phyloP scores from a whole-genome alignment of 2,113 vertebrate genomes.

The Candoia aspera region DNA sequence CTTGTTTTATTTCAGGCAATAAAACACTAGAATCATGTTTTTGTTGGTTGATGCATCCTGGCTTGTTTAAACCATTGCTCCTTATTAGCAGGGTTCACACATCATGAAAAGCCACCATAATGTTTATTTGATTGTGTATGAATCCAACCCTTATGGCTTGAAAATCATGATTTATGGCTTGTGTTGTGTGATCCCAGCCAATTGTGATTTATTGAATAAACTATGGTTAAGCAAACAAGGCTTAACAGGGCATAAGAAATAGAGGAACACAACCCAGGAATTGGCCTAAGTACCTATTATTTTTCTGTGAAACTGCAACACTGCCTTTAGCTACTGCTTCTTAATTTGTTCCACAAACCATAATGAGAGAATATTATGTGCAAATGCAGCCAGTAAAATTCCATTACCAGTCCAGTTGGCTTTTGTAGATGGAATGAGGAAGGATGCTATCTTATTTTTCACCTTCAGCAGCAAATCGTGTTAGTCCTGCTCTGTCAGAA shows the following conservation, averaged over 20 bases:
- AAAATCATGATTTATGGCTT: neutral
- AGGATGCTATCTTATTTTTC: neutral
- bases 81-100: neutral
- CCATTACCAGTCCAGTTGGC: neutral
- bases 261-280: neutral
- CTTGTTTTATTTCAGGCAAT: neutral
- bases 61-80: neutral
- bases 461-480: neutral
- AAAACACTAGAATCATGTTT: neutral
- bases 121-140: neutral
- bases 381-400: neutral
- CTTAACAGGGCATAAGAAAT: neutral
- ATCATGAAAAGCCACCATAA: neutral
- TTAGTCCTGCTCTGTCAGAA: neutral
- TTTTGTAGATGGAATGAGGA: neutral
- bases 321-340: neutral
- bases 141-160: neutral
- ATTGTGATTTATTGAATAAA: neutral
- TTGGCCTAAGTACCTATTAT: neutral
- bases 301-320: neutral
- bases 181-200: neutral
- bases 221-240: neutral
- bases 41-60: neutral
- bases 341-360: neutral
- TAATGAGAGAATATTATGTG: neutral